Base-by-base conservation (phyloP, 2,888 invertebrate genomes). In the Trissolcus japonicus region DNA sequence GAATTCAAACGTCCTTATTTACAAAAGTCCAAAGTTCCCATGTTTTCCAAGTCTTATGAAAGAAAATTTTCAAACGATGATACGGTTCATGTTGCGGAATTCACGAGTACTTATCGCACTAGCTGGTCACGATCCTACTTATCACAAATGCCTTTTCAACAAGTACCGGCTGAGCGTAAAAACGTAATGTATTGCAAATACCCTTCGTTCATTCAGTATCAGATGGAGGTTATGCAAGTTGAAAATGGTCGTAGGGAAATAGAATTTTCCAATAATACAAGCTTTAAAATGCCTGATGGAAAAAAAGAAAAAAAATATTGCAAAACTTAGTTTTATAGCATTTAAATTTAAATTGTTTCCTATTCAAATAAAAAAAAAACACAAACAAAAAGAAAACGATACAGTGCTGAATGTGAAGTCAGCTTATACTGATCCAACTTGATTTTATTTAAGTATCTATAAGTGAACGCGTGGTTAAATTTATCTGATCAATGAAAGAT, bases 1-100 rank as follows among this genome's bases (percentile, higher is more conserved):
- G 85, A 84, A 86, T 86, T 83, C 82, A 83, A 85, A 85, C 83
- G 83, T 75, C 84, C 84, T 86, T 84, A 86, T 86, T 86, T 84
- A 80, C 81, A 81, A 83, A 85, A 83, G 81, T 78, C 69, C 72
- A 79, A 80, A 75, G 71, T 74, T 74, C 54, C 57, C 65, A 43
- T 53, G 71, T 61, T 76, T 63, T 16, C 76, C 43, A 63, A 63
- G 60, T 79, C 72, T 79, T 76, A 79, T 79, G 73, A 79, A 76
- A 79, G 76, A 76, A 73, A 76, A 79, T 65, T 78, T 72, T 78
- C 40, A 40, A 63, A 59, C 66, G 67, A 78, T 78, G 72, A 72
- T 68, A 71, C 54, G 66, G 67, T 71, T 67, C 74, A 55, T 69
- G 60, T 56, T 66, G 66, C 41, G 62, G 71, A 78, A 78, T 78